phyloP scores from a whole-genome alignment of 2,888 invertebrate genomes.

The Drosophila kuntzei region DNA sequence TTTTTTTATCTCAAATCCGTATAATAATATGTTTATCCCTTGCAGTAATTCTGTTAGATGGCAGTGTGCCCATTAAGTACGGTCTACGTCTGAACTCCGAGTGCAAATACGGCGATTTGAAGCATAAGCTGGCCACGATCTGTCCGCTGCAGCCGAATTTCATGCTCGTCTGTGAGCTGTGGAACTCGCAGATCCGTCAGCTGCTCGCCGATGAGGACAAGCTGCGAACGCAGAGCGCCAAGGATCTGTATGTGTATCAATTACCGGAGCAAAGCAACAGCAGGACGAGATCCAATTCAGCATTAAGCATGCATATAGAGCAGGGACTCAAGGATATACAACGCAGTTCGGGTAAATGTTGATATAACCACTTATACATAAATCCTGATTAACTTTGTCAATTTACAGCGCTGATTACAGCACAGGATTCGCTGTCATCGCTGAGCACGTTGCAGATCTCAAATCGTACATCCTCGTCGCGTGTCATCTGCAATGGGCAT shows the following conservation, averaged over 20 bases:
- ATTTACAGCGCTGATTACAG: constrained; percentile 62
- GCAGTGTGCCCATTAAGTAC: constrained; percentile 93
- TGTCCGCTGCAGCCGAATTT: constrained; percentile 88
- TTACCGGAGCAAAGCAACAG: constrained; percentile 86
- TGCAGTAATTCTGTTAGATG: constrained; percentile 91
- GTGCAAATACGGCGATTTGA: constrained; percentile 91
- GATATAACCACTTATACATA: background rate
- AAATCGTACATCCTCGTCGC: constrained; percentile 60
- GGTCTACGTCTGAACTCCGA: constrained; percentile 94
- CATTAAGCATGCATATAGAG: constrained; percentile 84
- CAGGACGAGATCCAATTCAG: constrained; percentile 83
- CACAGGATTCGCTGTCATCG: constrained; percentile 76
- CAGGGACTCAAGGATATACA: constrained; percentile 85
- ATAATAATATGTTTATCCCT: no score
- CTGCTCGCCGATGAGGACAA: constrained; percentile 87
- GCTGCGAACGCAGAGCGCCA: constrained; percentile 86
- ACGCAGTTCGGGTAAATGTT: constrained; percentile 83
- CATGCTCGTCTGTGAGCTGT: constrained; percentile 90
- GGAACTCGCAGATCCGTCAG: constrained; percentile 89
- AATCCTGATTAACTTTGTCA: background rate
- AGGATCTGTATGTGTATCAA: constrained; percentile 90
- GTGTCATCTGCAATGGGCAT: constrained; percentile 66
- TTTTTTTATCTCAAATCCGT: no score
- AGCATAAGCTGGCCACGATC: constrained; percentile 89
- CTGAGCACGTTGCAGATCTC: constrained; percentile 72